These are phyloP conservation scores for Acridotheres tristis DNA, from an alignment of 2,797 vertebrate genomes.

Conservation along the genomic window DNA sequence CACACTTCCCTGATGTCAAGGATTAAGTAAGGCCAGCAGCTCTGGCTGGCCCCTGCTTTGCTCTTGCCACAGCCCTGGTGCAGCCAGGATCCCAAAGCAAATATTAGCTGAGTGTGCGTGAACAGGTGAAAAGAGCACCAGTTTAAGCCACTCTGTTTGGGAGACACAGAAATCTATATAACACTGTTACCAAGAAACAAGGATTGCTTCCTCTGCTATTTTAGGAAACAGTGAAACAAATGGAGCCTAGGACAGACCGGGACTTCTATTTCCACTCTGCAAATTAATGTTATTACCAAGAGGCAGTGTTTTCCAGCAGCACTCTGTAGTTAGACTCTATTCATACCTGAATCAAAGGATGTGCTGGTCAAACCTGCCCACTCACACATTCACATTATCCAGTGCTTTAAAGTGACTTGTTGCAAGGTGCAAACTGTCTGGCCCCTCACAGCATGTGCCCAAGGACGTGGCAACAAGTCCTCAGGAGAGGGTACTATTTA, in stretches of 20 bases:
- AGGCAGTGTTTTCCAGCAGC: not conserved
- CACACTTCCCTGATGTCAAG: accelerated
- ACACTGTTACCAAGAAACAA: constrained; percentile 46
- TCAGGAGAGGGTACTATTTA: not conserved
- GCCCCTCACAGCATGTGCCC: not conserved
- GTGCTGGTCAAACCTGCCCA: not conserved
- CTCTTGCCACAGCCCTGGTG: not conserved
- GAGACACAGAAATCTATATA: constrained; percentile 20
- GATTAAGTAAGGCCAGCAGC: not conserved
- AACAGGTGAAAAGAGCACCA: not conserved
- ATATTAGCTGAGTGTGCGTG: not conserved
- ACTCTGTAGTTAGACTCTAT: not conserved
- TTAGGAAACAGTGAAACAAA: constrained; percentile 38
- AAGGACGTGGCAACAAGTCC: not conserved
- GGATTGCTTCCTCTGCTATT: constrained; percentile 47
- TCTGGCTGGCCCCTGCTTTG: not conserved
- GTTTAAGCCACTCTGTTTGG: constrained; percentile 7
- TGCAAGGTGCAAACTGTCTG: not conserved
- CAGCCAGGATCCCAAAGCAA: constrained; percentile 1
- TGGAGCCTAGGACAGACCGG: not conserved
- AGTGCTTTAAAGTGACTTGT: not conserved
- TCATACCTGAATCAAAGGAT: not conserved
- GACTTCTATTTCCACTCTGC: constrained; percentile 18
- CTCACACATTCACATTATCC: not conserved
- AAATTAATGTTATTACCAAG: constrained; percentile 24